phyloP scores from a whole-genome alignment of 2,888 invertebrate genomes.

The Metellina segmentata region DNA sequence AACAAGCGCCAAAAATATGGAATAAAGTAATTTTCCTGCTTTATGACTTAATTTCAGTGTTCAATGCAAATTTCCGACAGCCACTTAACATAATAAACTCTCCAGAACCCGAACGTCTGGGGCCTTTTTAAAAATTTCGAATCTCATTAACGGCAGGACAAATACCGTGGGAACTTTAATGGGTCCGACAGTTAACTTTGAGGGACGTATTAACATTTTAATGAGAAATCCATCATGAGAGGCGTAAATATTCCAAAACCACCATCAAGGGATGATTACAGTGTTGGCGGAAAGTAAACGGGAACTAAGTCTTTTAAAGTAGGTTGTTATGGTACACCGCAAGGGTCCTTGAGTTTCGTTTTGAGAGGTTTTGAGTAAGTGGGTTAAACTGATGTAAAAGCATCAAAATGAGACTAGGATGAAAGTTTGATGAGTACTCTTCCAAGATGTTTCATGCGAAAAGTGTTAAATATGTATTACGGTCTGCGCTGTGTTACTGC shows the following conservation, averaged over 20 bases:
- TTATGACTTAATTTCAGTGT: background rate
- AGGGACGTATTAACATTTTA: slow-evolving; percentile 18
- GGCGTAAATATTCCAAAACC: background rate
- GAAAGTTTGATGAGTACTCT: too few species aligned
- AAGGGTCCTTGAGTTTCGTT: background rate
- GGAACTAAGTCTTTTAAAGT: background rate
- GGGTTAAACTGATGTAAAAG: background rate
- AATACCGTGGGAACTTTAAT: background rate
- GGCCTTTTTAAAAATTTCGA: background rate
- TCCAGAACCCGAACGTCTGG: background rate
- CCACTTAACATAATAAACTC: background rate
- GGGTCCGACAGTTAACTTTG: background rate
- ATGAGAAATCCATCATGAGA: slow-evolving; percentile 21
- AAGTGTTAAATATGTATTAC: too few species aligned
- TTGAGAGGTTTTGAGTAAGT: background rate
- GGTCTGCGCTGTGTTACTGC: too few species aligned
- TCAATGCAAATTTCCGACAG: slow-evolving; percentile 10
- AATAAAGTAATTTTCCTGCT: background rate
- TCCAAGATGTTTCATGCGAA: too few species aligned
- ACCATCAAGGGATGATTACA: background rate
- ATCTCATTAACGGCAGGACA: background rate
- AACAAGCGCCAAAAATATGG: background rate
- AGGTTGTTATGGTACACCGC: background rate
- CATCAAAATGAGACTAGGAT: background rate
- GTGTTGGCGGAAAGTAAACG: too few species aligned